Conservation (phyloP, 2,113 vertebrate genomes). For the Petrocephalus zakoni region DNA sequence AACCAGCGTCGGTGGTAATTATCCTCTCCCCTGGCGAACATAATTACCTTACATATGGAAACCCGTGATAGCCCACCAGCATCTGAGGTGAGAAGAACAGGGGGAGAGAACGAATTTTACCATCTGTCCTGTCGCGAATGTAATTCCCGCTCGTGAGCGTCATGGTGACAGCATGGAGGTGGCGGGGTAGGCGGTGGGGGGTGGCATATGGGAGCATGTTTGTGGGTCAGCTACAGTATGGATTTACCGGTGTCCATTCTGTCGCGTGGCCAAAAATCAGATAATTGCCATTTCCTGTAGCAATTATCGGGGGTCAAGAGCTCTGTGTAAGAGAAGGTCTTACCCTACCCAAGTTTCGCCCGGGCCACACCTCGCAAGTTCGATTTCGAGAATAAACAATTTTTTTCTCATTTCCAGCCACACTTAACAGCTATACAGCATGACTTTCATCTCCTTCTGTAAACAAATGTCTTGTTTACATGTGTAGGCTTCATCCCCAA, state of each 20-base stretch:
- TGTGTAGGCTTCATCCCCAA: not conserved
- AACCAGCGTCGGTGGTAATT: slow-evolving; percentile 74
- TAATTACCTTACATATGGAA: slow-evolving; percentile 82
- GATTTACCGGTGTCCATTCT: not conserved
- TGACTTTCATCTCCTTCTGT: not conserved
- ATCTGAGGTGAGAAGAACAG: slow-evolving; percentile 49
- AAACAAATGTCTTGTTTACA: slow-evolving; percentile 5
- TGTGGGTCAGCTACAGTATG: not conserved
- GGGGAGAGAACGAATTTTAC: slow-evolving; percentile 48
- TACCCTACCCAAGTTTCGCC: not conserved
- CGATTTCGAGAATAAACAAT: slow-evolving; percentile 7
- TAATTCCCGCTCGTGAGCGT: slow-evolving; percentile 5
- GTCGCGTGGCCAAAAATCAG: not conserved
- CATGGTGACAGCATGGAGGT: not conserved
- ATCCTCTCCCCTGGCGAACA: slow-evolving; percentile 77
- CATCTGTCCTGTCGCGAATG: slow-evolving; percentile 65
- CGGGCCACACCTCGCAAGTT: not conserved
- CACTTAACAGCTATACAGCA: not conserved
- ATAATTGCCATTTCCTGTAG: not conserved
- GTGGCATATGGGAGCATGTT: not conserved
- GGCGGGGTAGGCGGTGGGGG: not conserved
- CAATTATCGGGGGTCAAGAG: not conserved
- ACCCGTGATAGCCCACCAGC: slow-evolving; percentile 73
- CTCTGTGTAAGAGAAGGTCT: not conserved
- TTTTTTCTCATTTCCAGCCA: not conserved